These are phyloP conservation scores for Neosalanx taihuensis DNA, from an alignment of 2,797 vertebrate genomes.

Conservation along the genomic window DNA sequence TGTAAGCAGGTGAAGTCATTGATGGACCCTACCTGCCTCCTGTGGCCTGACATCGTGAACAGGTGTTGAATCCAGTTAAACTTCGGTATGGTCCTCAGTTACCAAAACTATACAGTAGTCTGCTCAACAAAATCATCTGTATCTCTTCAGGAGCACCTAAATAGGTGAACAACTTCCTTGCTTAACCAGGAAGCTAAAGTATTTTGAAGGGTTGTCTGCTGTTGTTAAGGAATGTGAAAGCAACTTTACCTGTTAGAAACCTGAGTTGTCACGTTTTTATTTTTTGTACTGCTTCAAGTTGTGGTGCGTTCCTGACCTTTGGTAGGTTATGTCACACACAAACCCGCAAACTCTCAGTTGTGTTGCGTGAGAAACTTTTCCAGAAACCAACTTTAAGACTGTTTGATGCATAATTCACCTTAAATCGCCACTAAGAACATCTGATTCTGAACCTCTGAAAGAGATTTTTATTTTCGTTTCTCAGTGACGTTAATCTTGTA, in stretches of 20 bases:
- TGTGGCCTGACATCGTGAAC: slow-evolving; percentile 58
- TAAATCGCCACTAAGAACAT: background rate
- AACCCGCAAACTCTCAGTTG: no score
- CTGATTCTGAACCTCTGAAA: background rate
- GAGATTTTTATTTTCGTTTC: background rate
- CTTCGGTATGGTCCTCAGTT: background rate
- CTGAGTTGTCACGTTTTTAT: slow-evolving; percentile 34
- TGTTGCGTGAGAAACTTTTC: no score
- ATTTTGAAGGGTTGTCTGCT: slow-evolving; percentile 7
- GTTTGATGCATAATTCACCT: no score
- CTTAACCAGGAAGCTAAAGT: slow-evolving; percentile 32
- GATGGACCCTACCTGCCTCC: slow-evolving; percentile 62
- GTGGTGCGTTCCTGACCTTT: background rate
- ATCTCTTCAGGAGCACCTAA: slow-evolving; percentile 23
- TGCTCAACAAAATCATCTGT: slow-evolving; percentile 19
- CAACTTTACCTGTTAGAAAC: slow-evolving; percentile 68
- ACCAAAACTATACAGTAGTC: slow-evolving; percentile 6
- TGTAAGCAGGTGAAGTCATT: background rate
- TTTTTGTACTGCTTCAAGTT: background rate
- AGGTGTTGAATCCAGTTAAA: slow-evolving; percentile 31
- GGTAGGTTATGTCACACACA: no score
- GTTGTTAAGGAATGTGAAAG: slow-evolving; percentile 58
- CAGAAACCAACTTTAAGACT: no score
- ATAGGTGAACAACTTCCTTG: slow-evolving; percentile 54
- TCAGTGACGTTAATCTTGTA: accelerated